Evolutionary conservation across 35 echinoderm and acorn worm species (phyloP), one percentile per base, ranked within the genome.

Genomic region (Lytechinus pictus): DNA sequence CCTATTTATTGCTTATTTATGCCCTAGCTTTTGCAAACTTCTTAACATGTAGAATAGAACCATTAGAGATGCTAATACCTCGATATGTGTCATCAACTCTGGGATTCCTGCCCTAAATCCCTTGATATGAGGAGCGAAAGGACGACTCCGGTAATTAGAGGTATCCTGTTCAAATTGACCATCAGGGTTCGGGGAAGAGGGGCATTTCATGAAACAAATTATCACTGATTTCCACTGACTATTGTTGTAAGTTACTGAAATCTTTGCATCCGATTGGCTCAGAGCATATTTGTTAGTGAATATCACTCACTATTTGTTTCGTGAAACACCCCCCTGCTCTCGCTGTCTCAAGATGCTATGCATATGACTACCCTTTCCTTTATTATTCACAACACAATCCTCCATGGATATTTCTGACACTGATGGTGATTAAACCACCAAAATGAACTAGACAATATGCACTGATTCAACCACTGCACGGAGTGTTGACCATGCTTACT

Each of bases 81-180:
- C 19, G 19, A 79, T n/a, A 24, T 79, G 66, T 79, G 66, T 79
- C 66, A 79, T 79, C 66, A 7, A 24, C 66, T 79, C 19, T 79
- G 66, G n/a, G 66, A 79, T 79, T 79, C 66, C 66, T 79, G 66
- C 66, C 66, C 19, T 24, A 79, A 79, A 79, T 24, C 16, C 66
- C 19, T 14, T 79, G 66, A 79, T 79, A 79, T n/a, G 6, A 7
- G 8, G 66, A 79, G 66, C 8, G 66, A 79, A 79, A 14, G 66
- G 66, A 79, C 66, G 14, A 79, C 19, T 79, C 66, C 19, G 66
- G 66, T 79, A 79, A 79, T 79, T 79, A 24, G 66, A 24, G 66
- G 66, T 79, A 79, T 79, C 66, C 66, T 79, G 66, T 79, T 79
- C 14, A 16, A 79, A 79, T 79, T 79, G 66, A 79, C 66, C 66